These are phyloP conservation scores for Sarcophilus harrisii DNA, from an alignment of 2,797 vertebrate species.

Conservation along the genomic window DNA sequence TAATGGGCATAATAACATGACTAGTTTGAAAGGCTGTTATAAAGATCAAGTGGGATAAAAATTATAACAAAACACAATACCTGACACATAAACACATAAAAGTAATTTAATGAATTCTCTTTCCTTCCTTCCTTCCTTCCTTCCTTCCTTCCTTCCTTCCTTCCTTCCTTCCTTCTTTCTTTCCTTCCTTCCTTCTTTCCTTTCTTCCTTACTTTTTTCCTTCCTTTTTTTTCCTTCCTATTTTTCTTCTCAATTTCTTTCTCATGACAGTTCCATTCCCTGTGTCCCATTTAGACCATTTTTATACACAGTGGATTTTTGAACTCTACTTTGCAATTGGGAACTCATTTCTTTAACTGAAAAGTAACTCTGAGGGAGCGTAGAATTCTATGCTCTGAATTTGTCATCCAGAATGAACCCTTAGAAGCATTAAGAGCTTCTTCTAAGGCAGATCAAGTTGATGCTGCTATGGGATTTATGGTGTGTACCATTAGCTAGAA, in stretches of 20 bases:
- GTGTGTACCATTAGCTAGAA: not conserved
- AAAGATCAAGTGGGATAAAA: not conserved
- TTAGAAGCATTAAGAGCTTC: rapidly evolving
- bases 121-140: not conserved
- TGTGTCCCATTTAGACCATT: not conserved
- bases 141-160: not conserved
- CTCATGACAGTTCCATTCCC: not conserved
- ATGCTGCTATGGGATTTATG: not conserved
- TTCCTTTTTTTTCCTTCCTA: not conserved
- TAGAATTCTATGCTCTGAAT: not conserved
- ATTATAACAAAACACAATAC: not conserved
- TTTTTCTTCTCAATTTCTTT: not conserved
- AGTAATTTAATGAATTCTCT: not conserved
- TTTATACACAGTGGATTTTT: not conserved
- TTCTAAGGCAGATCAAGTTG: not conserved
- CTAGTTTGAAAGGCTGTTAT: not conserved
- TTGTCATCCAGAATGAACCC: rapidly evolving
- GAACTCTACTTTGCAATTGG: not conserved
- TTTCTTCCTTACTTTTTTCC: not conserved
- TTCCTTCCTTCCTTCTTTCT: not conserved
- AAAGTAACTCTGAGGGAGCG: not conserved
- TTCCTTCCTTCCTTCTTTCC: not conserved
- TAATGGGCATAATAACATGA: too few relatives aligned
- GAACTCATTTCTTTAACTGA: not conserved
- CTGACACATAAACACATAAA: not conserved